Conservation (phyloP, 2,888 invertebrate genomes). For the Margaritifera margaritifera region DNA sequence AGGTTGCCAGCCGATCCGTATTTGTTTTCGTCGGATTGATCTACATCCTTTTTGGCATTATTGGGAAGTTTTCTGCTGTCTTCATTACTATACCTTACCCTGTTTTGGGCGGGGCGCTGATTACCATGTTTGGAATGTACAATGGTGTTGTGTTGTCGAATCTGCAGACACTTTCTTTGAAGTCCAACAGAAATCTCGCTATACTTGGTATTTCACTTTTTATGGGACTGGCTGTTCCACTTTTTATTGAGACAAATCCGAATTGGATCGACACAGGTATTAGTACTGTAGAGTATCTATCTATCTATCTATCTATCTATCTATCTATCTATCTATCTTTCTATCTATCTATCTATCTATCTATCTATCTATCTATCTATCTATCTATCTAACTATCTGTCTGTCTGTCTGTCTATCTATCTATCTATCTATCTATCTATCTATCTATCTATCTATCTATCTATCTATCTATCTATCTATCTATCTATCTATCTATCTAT, state of each 20-base stretch:
- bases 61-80: constrained; percentile 73
- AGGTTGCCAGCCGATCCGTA: constrained; percentile 72
- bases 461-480: too few species aligned
- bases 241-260: constrained; percentile 18
- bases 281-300: too few species aligned
- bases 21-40: constrained; percentile 71
- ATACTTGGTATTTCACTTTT: constrained; percentile 90
- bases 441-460: too few species aligned
- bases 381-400: too few species aligned
- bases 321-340: too few species aligned
- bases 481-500: too few species aligned
- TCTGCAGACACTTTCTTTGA: constrained; percentile 73
- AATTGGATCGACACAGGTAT: constrained; percentile 29
- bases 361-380: too few species aligned
- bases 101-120: constrained; percentile 69
- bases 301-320: too few species aligned
- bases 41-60: constrained; percentile 71
- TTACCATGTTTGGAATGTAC: constrained; percentile 60
- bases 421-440: too few species aligned
- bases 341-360: too few species aligned
- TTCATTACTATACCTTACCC: constrained; percentile 74
- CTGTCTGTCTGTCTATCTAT: too few species aligned
- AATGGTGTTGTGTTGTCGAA: constrained; percentile 54
- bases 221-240: constrained; percentile 80
- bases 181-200: constrained; percentile 86